Conservation (phyloP, 2,888 invertebrate genomes). For the Suillia variegata region DNA sequence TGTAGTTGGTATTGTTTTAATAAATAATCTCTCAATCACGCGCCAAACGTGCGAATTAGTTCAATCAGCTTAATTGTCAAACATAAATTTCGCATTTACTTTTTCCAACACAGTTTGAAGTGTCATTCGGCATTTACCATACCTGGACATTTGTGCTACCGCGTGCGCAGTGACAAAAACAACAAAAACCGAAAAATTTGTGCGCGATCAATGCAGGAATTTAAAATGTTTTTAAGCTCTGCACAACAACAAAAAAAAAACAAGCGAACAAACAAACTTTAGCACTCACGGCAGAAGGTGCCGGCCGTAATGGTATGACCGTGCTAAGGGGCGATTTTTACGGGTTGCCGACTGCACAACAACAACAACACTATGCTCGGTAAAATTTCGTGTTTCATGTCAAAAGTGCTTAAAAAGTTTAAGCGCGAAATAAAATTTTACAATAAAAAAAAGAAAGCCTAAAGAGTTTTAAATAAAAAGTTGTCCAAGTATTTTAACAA, state of each 20-base stretch:
- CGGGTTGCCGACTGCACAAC: too few species aligned
- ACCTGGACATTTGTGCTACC: too few species aligned
- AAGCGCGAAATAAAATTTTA: too few species aligned
- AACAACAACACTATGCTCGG: too few species aligned
- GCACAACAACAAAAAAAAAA: background rate
- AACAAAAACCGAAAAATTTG: background rate
- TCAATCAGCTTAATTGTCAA: constrained; percentile 2
- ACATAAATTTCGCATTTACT: background rate
- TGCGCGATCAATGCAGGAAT: too few species aligned
- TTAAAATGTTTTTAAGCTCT: too few species aligned
- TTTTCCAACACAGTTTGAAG: background rate
- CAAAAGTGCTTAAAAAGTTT: background rate
- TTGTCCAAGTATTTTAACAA: too few species aligned
- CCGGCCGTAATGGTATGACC: background rate
- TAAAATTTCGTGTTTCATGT: background rate
- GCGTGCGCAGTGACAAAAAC: too few species aligned
- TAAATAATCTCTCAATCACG: too few species aligned
- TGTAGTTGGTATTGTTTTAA: too few species aligned
- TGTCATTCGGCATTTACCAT: background rate
- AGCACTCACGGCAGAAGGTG: background rate
- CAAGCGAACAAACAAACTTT: background rate
- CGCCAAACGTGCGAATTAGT: background rate
- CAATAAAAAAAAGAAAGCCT: too few species aligned
- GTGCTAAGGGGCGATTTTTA: background rate
- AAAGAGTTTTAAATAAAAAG: too few species aligned